Conservation (phyloP, 1,140 invertebrate genomes). For the Brachystomella parvula region DNA sequence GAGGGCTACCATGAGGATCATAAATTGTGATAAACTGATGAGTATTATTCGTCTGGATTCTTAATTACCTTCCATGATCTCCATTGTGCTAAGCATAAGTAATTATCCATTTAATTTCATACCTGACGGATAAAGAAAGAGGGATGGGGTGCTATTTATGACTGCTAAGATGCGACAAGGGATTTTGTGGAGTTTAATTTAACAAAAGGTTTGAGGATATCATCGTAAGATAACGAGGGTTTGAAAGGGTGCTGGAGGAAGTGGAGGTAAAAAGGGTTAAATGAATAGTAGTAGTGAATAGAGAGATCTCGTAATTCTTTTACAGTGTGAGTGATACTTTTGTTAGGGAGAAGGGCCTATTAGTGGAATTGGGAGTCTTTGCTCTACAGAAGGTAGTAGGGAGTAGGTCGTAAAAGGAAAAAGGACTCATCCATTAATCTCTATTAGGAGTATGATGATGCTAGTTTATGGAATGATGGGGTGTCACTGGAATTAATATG, state of each 20-base stretch:
- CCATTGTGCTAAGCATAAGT: background rate
- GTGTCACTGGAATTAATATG: constrained; percentile 37
- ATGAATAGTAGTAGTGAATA: background rate
- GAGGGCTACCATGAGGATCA: no score
- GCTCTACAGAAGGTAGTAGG: background rate
- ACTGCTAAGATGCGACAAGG: background rate
- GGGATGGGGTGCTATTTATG: background rate
- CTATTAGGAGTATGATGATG: constrained; percentile 37
- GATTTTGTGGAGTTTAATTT: background rate
- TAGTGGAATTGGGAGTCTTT: constrained; percentile 16
- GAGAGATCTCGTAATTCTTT: background rate
- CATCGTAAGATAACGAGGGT: background rate
- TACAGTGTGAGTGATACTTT: background rate
- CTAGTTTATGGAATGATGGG: constrained; percentile 38
- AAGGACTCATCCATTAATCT: constrained; percentile 33
- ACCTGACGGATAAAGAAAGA: background rate
- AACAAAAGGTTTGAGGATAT: background rate
- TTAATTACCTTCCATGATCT: background rate
- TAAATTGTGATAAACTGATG: constrained; percentile 5
- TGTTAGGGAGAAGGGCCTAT: constrained; percentile 6
- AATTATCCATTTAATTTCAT: constrained; percentile 4
- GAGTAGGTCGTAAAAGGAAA: constrained; percentile 24
- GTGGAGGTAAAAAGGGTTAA: background rate
- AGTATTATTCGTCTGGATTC: background rate
- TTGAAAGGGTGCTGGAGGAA: background rate